Evolutionary conservation across 2,113 vertebrate species (phyloP), one percentile per base, ranked within the genome.

Genomic region (Eptatretus burgeri): DNA sequence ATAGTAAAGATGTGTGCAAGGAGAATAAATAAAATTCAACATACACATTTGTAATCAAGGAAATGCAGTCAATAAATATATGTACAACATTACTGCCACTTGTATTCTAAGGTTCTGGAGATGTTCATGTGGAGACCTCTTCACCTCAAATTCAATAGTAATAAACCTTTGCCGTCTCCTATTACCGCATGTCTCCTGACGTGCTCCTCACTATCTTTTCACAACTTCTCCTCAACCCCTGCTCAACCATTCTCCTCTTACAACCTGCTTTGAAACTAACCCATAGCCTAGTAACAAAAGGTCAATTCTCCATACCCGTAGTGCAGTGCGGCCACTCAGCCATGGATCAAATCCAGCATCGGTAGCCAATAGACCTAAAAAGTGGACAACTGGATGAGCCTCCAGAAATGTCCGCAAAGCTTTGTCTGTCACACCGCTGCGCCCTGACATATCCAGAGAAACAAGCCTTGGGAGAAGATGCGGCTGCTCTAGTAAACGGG

Each of bases 301-400:
- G 56, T 60, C n/a, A 60, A 11, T 20, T 68, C 71, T 60, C 69
- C 77, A 72, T 75, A 94, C 91, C 81, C 94, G 94, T 64, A 98
- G 75, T 71, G 73, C 81, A 68, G 85, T 84, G 69, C 87, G 81
- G 70, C 91, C 91, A 1, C 83, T 87, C 41, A 98, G 78, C 68
- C 91, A 88, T 65, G 88, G 82, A 1, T 84, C 87, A 70, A 93
- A 96, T 51, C 91, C 91, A 3, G 91, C 91, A 1, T 94, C 86
- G 3, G 91, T 98, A 63, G 91, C 88, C 51, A 98, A 75, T 69
- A 98, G 78, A 41, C 91, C 91, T 53, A 98, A 73, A 68, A 98
- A 98, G 66, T 86, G 86, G 85, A 98, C 93, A 10, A 80, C 79
- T 11, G 89, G 86, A 11, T 86, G 75, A n/a, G 86, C 81, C 63